Evolutionary conservation across 2,797 vertebrate species (phyloP).

Genomic region (Peromyscus attwateri): DNA sequence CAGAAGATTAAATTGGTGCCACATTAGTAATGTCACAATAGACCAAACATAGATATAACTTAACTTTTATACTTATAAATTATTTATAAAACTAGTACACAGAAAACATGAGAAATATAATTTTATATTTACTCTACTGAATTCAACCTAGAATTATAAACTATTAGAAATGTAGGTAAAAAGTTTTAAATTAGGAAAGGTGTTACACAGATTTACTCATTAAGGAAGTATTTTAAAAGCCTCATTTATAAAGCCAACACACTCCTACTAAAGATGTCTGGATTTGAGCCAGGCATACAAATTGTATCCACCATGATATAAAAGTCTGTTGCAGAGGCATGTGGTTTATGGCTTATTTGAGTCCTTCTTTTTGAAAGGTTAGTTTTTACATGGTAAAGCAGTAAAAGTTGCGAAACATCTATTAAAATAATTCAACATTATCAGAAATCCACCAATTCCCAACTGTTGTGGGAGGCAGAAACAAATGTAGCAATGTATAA

Average conservation of each 20-base stretch:
- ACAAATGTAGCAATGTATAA: not conserved
- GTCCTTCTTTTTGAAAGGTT: not conserved
- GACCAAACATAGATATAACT: conserved; percentile 11
- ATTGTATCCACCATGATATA: not conserved
- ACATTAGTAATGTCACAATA: conserved; percentile 37
- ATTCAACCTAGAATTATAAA: not conserved
- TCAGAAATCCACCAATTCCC: not conserved
- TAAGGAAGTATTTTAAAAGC: not conserved
- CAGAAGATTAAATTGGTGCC: conserved; percentile 23
- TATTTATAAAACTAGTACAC: not conserved
- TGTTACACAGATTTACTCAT: not conserved
- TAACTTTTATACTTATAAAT: conserved; percentile 40
- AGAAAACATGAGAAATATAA: conserved; percentile 40
- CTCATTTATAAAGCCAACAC: not conserved
- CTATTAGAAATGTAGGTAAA: not conserved
- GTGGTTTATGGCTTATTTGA: not conserved
- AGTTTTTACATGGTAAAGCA: not conserved
- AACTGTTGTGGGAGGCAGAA: not conserved
- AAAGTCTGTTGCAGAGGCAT: not conserved
- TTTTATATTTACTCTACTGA: conserved; percentile 45
- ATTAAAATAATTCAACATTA: not conserved
- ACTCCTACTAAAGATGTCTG: not conserved
- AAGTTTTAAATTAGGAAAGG: not conserved
- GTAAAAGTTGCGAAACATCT: not conserved
- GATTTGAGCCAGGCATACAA: not conserved